Conservation (phyloP, 1,140 invertebrate genomes). For the Solenopsis invicta region DNA sequence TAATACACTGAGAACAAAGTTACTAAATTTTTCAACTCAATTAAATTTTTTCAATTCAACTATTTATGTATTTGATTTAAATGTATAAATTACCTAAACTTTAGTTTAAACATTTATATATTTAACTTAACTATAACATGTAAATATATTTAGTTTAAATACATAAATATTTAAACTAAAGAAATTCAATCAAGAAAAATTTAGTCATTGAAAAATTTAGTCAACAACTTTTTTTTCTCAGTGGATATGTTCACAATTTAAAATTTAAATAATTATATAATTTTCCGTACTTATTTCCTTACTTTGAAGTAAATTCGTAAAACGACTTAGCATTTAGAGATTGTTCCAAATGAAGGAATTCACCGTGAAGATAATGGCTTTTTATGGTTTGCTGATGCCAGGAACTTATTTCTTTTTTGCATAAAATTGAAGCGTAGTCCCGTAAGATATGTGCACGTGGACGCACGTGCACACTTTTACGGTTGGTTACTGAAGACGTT, state of each 20-base stretch:
- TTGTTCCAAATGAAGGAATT: background rate
- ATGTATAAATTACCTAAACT: no score
- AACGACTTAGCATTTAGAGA: background rate
- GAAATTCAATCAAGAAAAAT: no score
- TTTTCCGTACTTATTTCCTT: background rate
- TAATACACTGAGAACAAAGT: no score
- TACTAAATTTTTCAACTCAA: no score
- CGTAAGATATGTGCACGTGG: slow-evolving; percentile 13
- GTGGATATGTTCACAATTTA: background rate
- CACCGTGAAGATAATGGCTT: slow-evolving; percentile 33
- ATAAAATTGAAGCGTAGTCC: slow-evolving; percentile 65
- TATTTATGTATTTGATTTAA: no score
- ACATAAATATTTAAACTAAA: no score
- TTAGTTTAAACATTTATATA: no score
- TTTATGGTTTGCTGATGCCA: slow-evolving; percentile 65
- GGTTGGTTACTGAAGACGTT: slow-evolving; percentile 75
- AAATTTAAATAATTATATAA: background rate
- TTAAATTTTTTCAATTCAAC: no score
- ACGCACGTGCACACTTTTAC: slow-evolving; percentile 71
- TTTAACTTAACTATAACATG: no score
- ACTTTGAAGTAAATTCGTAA: background rate
- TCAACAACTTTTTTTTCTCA: no score
- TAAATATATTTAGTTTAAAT: no score
- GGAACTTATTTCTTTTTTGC: slow-evolving; percentile 66
- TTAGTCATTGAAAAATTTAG: no score